These are phyloP conservation scores for Hedychridium roseum DNA, from an alignment of 2,888 invertebrate species.

Conservation along the genomic window DNA sequence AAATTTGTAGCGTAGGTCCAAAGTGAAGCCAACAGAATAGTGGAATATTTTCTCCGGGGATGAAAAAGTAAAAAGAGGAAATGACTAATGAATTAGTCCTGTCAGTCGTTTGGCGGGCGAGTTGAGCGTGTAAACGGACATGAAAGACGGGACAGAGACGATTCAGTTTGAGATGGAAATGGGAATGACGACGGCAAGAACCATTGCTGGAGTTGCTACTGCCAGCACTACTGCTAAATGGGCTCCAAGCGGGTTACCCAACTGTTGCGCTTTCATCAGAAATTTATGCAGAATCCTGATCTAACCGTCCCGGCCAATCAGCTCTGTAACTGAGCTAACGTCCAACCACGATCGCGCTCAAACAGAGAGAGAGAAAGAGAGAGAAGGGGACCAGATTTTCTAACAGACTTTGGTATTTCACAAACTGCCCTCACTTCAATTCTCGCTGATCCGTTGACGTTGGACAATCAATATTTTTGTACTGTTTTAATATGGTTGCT, in stretches of 20 bases:
- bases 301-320: slow-evolving; percentile 52
- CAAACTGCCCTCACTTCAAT: slow-evolving; percentile 9
- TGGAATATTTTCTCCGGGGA: no score
- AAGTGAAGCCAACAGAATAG: no score
- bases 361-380: slow-evolving; percentile 2
- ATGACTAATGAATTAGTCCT: slow-evolving; percentile 4
- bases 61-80: neutral
- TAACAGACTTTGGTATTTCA: slow-evolving; percentile 48
- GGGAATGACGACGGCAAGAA: slow-evolving; percentile 22
- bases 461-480: neutral
- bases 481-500: no score
- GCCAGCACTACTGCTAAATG: slow-evolving; percentile 41
- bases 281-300: slow-evolving; percentile 55
- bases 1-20: no score
- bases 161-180: slow-evolving; percentile 41
- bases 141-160: slow-evolving; percentile 33
- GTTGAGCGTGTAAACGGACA: slow-evolving; percentile 31
- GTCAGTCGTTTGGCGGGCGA: slow-evolving; percentile 21
- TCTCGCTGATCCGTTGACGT: neutral
- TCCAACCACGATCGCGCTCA: slow-evolving; percentile 26
- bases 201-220: no score
- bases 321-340: slow-evolving; percentile 47
- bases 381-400: slow-evolving; percentile 34
- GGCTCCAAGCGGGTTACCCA: slow-evolving; percentile 47
- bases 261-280: slow-evolving; percentile 60